These are phyloP conservation scores for Oreochromis tanganicae DNA, from an alignment of 2,113 vertebrate species.

Conservation along the genomic window DNA sequence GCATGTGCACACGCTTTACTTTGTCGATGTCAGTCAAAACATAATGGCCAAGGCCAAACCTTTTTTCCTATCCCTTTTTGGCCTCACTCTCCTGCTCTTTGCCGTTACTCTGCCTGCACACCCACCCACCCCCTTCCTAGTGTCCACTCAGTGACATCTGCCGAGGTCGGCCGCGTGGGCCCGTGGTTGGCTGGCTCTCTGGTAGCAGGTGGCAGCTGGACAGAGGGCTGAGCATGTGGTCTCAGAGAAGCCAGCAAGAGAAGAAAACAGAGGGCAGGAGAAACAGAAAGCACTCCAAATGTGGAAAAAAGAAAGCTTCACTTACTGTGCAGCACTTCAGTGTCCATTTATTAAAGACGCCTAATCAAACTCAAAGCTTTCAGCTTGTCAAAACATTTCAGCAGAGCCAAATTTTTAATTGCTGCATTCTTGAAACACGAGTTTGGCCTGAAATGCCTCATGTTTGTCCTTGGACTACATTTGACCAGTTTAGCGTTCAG, in stretches of 20 bases:
- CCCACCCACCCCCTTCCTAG: conserved; percentile 4
- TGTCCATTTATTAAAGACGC: background rate
- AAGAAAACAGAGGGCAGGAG: background rate
- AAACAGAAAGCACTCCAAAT: background rate
- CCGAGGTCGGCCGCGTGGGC: conserved; percentile 22
- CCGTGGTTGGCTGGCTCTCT: conserved; percentile 25
- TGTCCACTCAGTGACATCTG: conserved; percentile 60
- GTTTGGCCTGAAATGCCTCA: conserved; percentile 21
- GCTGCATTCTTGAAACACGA: conserved; percentile 2
- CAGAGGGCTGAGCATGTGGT: conserved; percentile 11
- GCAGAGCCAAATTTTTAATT: background rate
- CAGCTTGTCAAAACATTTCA: conserved; percentile 17
- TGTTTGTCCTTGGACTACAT: conserved; percentile 48
- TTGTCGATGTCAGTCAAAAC: background rate
- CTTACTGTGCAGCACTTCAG: background rate
- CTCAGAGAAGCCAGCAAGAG: background rate
- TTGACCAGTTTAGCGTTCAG: conserved; percentile 16
- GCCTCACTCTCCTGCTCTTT: conserved; percentile 3
- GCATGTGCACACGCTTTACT: background rate
- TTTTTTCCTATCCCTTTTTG: background rate
- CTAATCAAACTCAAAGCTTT: background rate
- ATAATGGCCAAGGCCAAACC: conserved; percentile 20
- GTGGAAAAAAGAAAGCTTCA: background rate
- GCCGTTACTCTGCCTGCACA: background rate
- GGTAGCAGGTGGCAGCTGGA: conserved; percentile 60